phyloP scores from a whole-genome alignment of 2,113 vertebrate genomes.

The Macaca fascicularis region T2T-MFA8v1.1 NC_088377.1:166166001-166166500 shows the following conservation, averaged over 20 bases:
- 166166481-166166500: background rate
- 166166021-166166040: background rate
- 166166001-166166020: background rate
- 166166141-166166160: background rate
- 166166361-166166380: background rate
- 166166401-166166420: background rate
- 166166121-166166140: background rate
- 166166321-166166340: background rate
- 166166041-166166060: background rate
- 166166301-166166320: background rate
- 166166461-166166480: background rate
- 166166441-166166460: background rate
- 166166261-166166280: background rate
- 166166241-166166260: background rate
- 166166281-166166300: background rate
- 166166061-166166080: background rate
- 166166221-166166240: background rate
- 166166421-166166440: background rate
- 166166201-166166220: background rate
- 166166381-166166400: background rate
- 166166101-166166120: background rate
- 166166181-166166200: background rate
- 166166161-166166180: background rate
- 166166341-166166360: background rate
- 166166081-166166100: background rate